phyloP scores from a whole-genome alignment of 64 coral and sea anemone species.

The Dendrophyllia cribrosa region DNA sequence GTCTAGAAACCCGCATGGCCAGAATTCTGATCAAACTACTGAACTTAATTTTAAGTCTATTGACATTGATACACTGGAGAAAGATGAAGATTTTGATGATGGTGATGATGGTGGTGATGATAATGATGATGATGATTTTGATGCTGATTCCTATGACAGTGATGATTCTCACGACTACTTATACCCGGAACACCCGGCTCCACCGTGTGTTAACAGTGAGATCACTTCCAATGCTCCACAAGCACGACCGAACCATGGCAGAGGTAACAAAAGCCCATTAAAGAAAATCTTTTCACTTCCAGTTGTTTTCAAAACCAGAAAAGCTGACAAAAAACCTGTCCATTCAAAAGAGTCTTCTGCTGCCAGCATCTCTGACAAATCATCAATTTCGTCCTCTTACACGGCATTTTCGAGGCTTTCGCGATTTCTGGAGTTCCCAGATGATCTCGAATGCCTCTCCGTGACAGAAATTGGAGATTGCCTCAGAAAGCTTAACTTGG shows the following conservation, averaged over 20 bases:
- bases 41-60: not conserved
- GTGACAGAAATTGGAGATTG: constrained; percentile 65
- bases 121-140: not conserved
- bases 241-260: too few relatives aligned
- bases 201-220: too few relatives aligned
- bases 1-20: not conserved
- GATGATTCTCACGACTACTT: not conserved
- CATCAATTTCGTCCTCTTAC: not conserved
- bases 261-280: too few relatives aligned
- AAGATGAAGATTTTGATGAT: not conserved
- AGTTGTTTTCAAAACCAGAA: too few relatives aligned
- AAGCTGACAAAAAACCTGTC: too few relatives aligned
- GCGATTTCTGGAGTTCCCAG: not conserved
- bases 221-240: too few relatives aligned
- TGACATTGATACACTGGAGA: not conserved
- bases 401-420: not conserved
- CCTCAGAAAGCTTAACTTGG: constrained; percentile 65
- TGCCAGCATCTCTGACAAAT: too few relatives aligned
- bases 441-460: not conserved
- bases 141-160: not conserved
- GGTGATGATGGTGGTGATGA: not conserved
- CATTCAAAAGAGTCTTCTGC: not conserved
- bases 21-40: not conserved
- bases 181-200: too few relatives aligned
- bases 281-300: too few relatives aligned